phyloP scores from a whole-genome alignment of 1,140 invertebrate genomes.

The Saccostrea cuccullata region DNA sequence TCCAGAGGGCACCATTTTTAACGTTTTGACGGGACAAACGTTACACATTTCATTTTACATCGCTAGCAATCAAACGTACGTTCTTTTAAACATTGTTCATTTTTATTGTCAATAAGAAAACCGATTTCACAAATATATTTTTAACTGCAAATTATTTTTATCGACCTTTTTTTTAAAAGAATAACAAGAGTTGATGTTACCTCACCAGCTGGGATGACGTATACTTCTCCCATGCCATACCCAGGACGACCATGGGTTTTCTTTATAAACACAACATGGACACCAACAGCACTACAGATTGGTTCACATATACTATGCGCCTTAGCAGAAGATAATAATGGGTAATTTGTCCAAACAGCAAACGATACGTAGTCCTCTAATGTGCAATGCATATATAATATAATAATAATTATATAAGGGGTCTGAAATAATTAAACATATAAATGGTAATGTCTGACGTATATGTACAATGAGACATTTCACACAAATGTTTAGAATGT shows the following conservation, averaged over 20 bases:
- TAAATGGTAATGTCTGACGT: no score
- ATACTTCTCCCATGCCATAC: not conserved
- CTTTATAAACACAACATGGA: slow-evolving; percentile 25
- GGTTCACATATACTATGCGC: slow-evolving; percentile 41
- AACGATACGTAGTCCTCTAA: no score
- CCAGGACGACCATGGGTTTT: not conserved
- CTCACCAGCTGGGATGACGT: slow-evolving; percentile 15
- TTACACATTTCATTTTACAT: not conserved
- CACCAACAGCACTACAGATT: slow-evolving; percentile 35
- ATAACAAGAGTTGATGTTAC: slow-evolving; percentile 18
- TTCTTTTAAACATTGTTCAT: not conserved
- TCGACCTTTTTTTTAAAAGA: not conserved
- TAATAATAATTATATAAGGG: no score
- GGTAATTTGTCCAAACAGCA: not conserved
- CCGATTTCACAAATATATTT: not conserved
- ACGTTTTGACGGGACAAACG: not conserved
- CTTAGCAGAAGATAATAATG: slow-evolving; percentile 36
- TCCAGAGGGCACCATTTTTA: not conserved
- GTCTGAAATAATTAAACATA: no score
- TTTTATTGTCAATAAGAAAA: not conserved
- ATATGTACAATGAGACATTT: no score
- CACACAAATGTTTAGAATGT: no score
- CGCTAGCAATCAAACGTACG: not conserved
- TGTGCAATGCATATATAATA: no score
- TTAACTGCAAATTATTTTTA: not conserved